Conservation (phyloP, 2,797 vertebrate species). For the Pseudopleuronectes americanus region DNA sequence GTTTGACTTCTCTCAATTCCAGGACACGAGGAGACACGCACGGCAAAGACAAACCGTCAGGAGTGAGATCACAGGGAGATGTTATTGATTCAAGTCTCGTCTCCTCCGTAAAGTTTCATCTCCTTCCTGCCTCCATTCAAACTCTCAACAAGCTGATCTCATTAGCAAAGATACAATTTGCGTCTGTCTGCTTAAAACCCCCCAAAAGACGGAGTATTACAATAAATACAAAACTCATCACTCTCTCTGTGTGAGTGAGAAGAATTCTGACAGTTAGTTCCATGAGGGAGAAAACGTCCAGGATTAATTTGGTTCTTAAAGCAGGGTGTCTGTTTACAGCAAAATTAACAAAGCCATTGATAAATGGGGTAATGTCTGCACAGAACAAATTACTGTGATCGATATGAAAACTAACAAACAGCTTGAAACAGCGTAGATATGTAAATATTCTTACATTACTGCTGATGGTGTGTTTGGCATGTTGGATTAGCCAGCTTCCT, state of each 20-base stretch:
- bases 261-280: slow-evolving; percentile 43
- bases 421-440: slow-evolving; percentile 43
- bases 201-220: background rate
- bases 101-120: background rate
- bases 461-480: slow-evolving; percentile 49
- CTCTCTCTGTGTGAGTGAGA: slow-evolving; percentile 52
- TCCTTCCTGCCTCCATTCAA: slow-evolving; percentile 19
- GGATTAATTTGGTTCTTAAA: slow-evolving; percentile 53
- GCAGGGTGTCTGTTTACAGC: slow-evolving; percentile 52
- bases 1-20: slow-evolving; percentile 27
- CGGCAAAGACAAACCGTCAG: slow-evolving; percentile 8
- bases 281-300: slow-evolving; percentile 35
- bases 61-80: background rate
- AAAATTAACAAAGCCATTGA: slow-evolving; percentile 47
- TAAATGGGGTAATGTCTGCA: slow-evolving; percentile 51
- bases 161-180: slow-evolving; percentile 16
- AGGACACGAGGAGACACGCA: slow-evolving; percentile 11
- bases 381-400: slow-evolving; percentile 56
- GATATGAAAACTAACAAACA: slow-evolving; percentile 57
- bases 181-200: slow-evolving; percentile 6
- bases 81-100: slow-evolving; percentile 18
- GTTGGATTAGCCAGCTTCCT: slow-evolving; percentile 55
- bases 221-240: slow-evolving; percentile 38
- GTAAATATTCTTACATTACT: slow-evolving; percentile 37
- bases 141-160: slow-evolving; percentile 3